Evolutionary conservation across 2,888 invertebrate genomes (phyloP), one percentile per base, ranked within the genome.

Genomic region (Coenonympha glycerion): DNA sequence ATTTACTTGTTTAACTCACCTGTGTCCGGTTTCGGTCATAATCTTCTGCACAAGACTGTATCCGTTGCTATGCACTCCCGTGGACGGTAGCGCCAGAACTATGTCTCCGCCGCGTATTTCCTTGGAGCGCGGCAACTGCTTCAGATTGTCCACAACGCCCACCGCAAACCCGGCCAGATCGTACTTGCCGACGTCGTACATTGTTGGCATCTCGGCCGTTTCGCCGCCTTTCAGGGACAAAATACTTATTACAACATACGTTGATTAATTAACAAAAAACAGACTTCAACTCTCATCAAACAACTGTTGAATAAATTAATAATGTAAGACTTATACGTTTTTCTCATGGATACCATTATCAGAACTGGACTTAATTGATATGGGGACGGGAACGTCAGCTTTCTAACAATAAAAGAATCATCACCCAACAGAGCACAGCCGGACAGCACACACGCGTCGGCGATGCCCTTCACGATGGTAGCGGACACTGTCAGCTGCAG

Each of bases 141-240:
- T 79, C 0, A 85, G 68, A 58, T 92, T 89, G 76, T 98, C 97
- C 0, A 98, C 95, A 0, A 95, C 94, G 0, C 98, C 99, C 0
- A 99, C 95, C 0, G 96, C 92, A 79, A 99, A 99, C 1, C 99
- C 99, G 9, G 98, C 98, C 44, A 99, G 78, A 78, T 99, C 99
- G 78, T 98, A 99, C 60, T 97, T 95, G 0, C 93, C 95, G 0
- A 89, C 79, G 2, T 89, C 88, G 79, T 99, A 99, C 87, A 99
- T 93, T 1, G 95, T 93, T 0, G 99, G 98, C 97, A 98, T 97
- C 85, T 98, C 98, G 0, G 98, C 98, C 1, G 98, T 98, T 85
- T 99, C 98, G 0, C 98, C 98, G 55, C 92, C 92, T 44, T n/a
- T 95, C 45, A 1, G 3, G 0, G 6, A 42, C 6, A 3, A 19